These are phyloP conservation scores for Hymenopus coronatus DNA, from an alignment of 2,888 invertebrate species.

Conservation along the genomic window DNA sequence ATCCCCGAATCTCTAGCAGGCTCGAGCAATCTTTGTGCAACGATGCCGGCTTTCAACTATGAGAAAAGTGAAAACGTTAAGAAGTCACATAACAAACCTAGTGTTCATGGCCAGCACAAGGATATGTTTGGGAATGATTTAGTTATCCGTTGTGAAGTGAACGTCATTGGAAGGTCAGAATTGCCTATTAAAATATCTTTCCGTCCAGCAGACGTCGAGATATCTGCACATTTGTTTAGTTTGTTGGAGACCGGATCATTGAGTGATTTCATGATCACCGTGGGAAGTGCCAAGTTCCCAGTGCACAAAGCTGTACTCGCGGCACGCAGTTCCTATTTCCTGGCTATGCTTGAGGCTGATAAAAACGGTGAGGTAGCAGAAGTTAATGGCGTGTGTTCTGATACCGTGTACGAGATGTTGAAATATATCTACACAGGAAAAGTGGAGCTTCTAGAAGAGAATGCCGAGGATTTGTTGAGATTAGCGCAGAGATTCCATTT, in stretches of 20 bases:
- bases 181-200: background rate
- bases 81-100: no score
- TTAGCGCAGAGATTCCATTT: background rate
- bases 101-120: no score
- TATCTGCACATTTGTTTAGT: background rate
- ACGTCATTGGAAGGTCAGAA: background rate
- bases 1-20: background rate
- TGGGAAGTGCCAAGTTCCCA: background rate
- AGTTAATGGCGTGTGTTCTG: background rate
- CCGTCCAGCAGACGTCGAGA: background rate
- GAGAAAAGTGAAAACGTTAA: no score
- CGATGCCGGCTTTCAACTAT: background rate
- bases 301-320: background rate
- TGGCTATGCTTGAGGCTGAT: background rate
- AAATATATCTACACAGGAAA: background rate
- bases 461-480: background rate
- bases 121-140: background rate
- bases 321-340: background rate
- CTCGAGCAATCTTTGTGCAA: background rate
- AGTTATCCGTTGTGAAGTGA: background rate
- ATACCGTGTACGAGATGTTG: background rate
- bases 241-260: background rate
- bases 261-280: background rate
- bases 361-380: background rate
- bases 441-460: background rate